Conservation (phyloP, 64 coral and sea anemone genomes). For the Montipora sp. region DNA sequence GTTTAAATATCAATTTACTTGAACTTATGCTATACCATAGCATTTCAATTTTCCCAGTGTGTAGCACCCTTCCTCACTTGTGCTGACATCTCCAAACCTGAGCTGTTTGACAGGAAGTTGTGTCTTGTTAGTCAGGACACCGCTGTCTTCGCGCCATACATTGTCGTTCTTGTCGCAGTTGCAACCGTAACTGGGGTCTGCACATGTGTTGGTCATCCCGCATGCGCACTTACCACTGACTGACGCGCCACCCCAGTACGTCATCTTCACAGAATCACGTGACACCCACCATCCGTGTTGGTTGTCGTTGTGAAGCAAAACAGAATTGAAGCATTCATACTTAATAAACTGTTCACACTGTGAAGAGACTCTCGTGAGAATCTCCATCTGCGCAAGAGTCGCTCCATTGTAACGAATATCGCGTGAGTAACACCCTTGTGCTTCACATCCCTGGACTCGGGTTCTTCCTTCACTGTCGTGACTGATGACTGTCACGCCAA, state of each 20-base stretch:
- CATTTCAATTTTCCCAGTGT: conserved; percentile 26
- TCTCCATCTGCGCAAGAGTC: conserved; percentile 10
- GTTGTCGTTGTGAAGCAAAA: background rate
- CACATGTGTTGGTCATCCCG: conserved; percentile 45
- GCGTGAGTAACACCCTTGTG: background rate
- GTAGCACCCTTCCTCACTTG: background rate
- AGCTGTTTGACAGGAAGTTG: conserved; percentile 7
- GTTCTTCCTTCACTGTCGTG: conserved; percentile 32
- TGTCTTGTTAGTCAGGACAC: conserved; percentile 27
- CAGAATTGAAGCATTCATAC: background rate
- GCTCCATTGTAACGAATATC: conserved; percentile 19
- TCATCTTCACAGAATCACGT: conserved; percentile 19
- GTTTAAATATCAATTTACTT: too few species aligned
- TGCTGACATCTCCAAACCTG: background rate
- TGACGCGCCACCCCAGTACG: conserved; percentile 58
- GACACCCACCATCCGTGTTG: conserved; percentile 37
- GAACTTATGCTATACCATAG: background rate
- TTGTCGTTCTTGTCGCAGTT: conserved; percentile 1
- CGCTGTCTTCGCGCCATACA: conserved; percentile 32
- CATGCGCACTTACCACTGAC: conserved; percentile 34
- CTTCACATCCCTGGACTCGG: background rate
- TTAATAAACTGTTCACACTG: conserved; percentile 60
- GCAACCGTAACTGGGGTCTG: background rate
- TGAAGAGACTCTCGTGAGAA: conserved; percentile 24
- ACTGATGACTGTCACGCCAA: conserved; percentile 56